Percentiles rank a stretch among this genome's conserved stretches.
These are phyloP conservation scores for Vidua macroura DNA, from an alignment of 2,113 vertebrate species.

Conservation along the genomic window DNA sequence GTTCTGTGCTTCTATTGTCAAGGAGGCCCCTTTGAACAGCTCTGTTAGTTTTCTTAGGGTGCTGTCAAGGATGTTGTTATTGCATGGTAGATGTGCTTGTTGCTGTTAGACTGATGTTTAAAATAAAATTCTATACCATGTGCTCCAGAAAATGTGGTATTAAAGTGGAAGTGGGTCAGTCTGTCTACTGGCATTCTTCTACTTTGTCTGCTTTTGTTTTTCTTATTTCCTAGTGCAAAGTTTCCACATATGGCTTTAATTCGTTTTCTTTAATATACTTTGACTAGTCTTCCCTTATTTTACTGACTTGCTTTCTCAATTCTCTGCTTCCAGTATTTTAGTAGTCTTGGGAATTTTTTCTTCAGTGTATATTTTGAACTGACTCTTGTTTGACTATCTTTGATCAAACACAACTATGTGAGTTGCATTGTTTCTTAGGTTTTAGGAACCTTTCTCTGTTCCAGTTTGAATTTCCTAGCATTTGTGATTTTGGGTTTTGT, in stretches of 20 bases:
- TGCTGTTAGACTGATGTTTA: neutral
- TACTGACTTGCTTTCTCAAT: neutral
- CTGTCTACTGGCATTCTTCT: neutral
- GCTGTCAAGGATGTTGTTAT: neutral
- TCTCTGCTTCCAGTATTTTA: neutral
- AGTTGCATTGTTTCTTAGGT: neutral
- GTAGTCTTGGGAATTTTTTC: neutral
- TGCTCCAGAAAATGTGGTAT: neutral
- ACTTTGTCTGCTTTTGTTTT: neutral
- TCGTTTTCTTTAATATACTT: neutral
- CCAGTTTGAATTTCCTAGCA: neutral
- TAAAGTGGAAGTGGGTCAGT: neutral
- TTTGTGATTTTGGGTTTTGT: neutral
- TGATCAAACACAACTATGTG: neutral
- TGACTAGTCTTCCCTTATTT: neutral
- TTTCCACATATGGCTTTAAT: neutral
- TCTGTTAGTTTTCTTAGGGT: neutral
- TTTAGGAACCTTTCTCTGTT: neutral
- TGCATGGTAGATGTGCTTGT: neutral
- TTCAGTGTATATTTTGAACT: neutral
- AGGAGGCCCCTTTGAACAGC: neutral
- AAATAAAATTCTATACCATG: neutral
- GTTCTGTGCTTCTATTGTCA: neutral
- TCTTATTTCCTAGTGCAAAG: neutral
- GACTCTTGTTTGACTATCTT: neutral